Percentiles rank a stretch among this genome's conserved stretches.
phyloP scores from a whole-genome alignment of 1,140 invertebrate genomes.

The Drosophila virilis region DNA sequence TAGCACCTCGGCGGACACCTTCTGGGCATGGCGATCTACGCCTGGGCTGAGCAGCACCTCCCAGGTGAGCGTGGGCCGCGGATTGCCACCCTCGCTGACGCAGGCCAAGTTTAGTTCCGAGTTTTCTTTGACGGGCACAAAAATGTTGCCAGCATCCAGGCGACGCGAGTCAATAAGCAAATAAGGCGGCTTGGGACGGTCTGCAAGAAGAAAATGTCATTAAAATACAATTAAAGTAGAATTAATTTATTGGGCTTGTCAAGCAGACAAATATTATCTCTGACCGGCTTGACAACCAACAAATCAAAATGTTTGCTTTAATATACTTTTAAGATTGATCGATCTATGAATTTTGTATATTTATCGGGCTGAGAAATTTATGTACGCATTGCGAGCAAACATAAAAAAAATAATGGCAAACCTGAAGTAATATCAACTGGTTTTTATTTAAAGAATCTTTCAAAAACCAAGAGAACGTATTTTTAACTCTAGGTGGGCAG shows the following conservation, averaged over 20 bases:
- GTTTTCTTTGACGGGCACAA: slow-evolving; percentile 92
- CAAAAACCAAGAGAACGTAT: no score
- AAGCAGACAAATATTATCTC: neutral
- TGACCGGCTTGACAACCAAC: no score
- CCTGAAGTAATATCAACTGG: no score
- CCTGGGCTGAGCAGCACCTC: slow-evolving; percentile 87
- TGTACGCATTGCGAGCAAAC: no score
- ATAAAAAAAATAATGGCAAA: no score
- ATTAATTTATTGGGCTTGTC: neutral
- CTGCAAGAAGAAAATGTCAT: slow-evolving; percentile 85
- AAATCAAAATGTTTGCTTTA: no score
- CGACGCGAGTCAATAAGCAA: slow-evolving; percentile 91
- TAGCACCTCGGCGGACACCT: slow-evolving; percentile 82
- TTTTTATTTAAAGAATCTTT: no score
- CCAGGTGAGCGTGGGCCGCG: slow-evolving; percentile 90
- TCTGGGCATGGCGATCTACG: slow-evolving; percentile 85
- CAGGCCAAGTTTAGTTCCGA: slow-evolving; percentile 91
- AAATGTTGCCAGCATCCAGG: slow-evolving; percentile 92
- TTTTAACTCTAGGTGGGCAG: no score
- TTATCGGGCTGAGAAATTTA: no score
- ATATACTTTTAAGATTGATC: no score
- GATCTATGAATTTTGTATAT: no score
- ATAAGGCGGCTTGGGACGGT: slow-evolving; percentile 91
- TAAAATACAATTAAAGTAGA: neutral
- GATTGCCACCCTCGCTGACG: slow-evolving; percentile 92